Base-by-base conservation (phyloP, 2,888 invertebrate species). In the Unio pictorum region DNA sequence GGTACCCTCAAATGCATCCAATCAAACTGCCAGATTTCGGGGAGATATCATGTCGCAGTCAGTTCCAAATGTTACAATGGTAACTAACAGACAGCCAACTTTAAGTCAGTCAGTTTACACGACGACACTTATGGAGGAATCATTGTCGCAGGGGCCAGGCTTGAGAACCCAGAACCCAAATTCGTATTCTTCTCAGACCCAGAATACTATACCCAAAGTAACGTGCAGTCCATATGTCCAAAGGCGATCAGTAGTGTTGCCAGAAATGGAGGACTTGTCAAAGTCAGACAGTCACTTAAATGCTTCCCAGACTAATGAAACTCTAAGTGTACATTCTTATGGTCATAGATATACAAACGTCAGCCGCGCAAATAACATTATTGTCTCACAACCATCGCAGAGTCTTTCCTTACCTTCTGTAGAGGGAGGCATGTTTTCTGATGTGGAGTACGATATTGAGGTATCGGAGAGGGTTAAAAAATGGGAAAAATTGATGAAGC, bases 361-460 rank as follows among this genome's bases (percentile, higher is more conserved):
- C 45, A 23, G 66, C 55, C 26, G 62, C 7, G 54, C 55, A 55
- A 63, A 54, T n/a, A 28, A 23, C 66, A 55, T 28, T 59, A 54
- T 60, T 59, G 60, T 55, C 20, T 45, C 18, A 26, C 56, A 59
- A 18, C 69, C 60, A 26, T 63, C 63, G 26, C 62, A 76, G 56
- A 71, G 66, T 67, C 66, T 79, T 20, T 73, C 72, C 17, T 61
- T 72, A 23, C 77, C 82, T 5, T 64, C 69, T 4, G 60, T 75
- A 60, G 84, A 83, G 58, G 65, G 75, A 34, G 87, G 87, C 26
- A 87, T 87, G 87, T 87, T 87, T 70, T 87, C 87, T 3, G 87
- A 87, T 73, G 87, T 86, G 23, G 87, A 87, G 62, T 87, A 87
- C 67, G 80, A 87, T 66, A 87, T 87, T 58, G 85, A 86, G 69